Percentiles rank a stretch among this genome's conserved stretches.
phyloP scores from a whole-genome alignment of 2,888 invertebrate genomes.

The Mylabris sibirica region DNA sequence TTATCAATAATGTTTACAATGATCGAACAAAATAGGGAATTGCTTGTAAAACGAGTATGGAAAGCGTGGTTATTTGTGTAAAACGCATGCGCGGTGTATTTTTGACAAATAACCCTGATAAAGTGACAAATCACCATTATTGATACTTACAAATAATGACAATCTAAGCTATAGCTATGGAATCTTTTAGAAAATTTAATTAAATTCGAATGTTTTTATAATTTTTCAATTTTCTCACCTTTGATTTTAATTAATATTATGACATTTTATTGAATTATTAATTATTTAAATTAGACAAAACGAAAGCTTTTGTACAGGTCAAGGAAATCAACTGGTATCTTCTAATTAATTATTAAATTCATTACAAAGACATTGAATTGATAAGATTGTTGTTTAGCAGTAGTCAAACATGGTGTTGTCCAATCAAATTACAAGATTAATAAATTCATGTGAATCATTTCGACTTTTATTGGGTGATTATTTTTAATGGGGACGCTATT shows the following conservation, averaged over 20 bases:
- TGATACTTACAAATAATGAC: too few relatives aligned
- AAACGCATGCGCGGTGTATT: too few relatives aligned
- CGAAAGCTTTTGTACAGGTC: not conserved
- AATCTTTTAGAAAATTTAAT: too few relatives aligned
- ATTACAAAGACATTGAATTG: not conserved
- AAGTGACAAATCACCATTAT: too few relatives aligned
- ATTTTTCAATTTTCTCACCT: not conserved
- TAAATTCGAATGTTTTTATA: not conserved
- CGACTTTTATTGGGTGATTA: constrained; percentile 50
- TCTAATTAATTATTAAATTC: not conserved
- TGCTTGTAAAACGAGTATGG: too few relatives aligned
- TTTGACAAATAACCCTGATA: too few relatives aligned
- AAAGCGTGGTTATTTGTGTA: too few relatives aligned
- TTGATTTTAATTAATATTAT: not conserved
- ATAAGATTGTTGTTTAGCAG: not conserved
- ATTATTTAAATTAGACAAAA: not conserved
- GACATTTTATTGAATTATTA: not conserved
- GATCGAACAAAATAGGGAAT: too few relatives aligned
- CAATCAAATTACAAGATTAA: constrained; percentile 20
- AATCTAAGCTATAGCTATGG: too few relatives aligned
- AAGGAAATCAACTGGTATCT: not conserved
- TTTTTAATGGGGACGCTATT: constrained; percentile 46
- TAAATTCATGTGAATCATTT: constrained; percentile 38
- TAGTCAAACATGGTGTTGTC: not conserved
- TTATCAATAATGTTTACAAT: too few relatives aligned